phyloP scores from a whole-genome alignment of 2,113 vertebrate genomes.

The Lasiurus borealis region DNA sequence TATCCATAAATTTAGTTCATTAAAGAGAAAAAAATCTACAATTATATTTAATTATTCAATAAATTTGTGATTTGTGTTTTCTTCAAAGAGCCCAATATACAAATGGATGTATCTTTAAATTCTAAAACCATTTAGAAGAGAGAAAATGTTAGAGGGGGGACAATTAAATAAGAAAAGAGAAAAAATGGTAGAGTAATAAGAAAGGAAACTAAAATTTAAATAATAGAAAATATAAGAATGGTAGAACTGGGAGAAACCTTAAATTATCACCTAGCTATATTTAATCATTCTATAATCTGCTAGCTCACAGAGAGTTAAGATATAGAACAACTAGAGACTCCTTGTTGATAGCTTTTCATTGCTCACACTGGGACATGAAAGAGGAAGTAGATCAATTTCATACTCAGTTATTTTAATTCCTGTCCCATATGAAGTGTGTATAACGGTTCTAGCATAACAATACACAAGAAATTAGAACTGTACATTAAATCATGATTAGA shows the following conservation, averaged over 20 bases:
- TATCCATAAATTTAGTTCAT: background rate
- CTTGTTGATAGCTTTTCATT: background rate
- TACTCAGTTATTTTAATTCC: slow-evolving; percentile 12
- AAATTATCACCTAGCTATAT: background rate
- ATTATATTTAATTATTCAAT: background rate
- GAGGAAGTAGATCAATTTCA: background rate
- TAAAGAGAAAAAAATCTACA: background rate
- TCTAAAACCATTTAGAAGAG: slow-evolving; percentile 32
- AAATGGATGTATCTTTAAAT: slow-evolving; percentile 42
- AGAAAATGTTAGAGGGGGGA: background rate
- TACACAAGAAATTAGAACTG: background rate
- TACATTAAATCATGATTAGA: background rate
- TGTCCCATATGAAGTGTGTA: slow-evolving; percentile 6
- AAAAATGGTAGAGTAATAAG: background rate
- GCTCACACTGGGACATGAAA: background rate
- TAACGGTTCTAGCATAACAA: background rate
- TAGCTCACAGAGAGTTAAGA: background rate
- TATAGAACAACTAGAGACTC: background rate
- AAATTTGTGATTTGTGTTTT: slow-evolving; percentile 16
- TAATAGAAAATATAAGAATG: background rate
- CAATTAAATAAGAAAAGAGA: background rate
- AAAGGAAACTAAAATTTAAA: slow-evolving; percentile 16
- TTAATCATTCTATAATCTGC: background rate
- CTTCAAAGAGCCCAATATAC: slow-evolving; percentile 32
- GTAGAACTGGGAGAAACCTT: background rate